Evolutionary conservation across 2,113 vertebrate species (phyloP).

Genomic region (Pagrus major): DNA sequence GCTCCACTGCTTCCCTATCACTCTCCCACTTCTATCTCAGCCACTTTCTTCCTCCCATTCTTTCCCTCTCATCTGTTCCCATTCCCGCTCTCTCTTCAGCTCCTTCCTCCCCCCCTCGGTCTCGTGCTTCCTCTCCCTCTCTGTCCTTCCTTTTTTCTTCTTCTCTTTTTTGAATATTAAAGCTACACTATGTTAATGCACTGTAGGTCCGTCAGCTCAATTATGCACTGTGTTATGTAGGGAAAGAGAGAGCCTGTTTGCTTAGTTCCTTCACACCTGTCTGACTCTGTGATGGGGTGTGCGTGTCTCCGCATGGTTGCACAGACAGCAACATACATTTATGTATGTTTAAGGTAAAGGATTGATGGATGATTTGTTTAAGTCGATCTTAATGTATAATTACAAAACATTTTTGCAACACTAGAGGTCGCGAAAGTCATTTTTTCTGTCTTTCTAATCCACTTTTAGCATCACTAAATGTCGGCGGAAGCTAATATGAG

Average conservation of each 20-base stretch:
- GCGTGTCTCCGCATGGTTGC: conserved; percentile 16
- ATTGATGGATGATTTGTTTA: neutral
- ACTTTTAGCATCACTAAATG: neutral
- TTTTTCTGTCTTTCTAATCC: neutral
- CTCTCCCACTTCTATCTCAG: conserved; percentile 45
- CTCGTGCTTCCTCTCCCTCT: conserved; percentile 5
- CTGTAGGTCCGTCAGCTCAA: conserved; percentile 59
- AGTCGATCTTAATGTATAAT: neutral
- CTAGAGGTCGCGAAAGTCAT: neutral
- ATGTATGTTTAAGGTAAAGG: conserved; percentile 1
- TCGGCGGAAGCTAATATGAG: neutral
- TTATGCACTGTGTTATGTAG: conserved; percentile 62
- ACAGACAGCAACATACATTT: conserved; percentile 12
- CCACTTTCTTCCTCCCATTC: conserved; percentile 55
- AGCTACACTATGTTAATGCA: conserved; percentile 68
- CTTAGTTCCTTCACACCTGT: conserved; percentile 49
- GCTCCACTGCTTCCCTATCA: conserved; percentile 80
- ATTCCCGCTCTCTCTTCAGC: conserved; percentile 37
- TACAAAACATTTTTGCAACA: neutral
- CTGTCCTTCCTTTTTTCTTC: conserved; percentile 26
- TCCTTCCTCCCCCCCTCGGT: conserved; percentile 4
- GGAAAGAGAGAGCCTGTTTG: conserved; percentile 44
- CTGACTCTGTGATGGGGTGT: conserved; percentile 39
- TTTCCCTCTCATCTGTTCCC: conserved; percentile 57
- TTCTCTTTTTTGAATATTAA: conserved; percentile 46